Evolutionary conservation across 2,888 invertebrate genomes (phyloP).

Genomic region (Conistra vaccinii): DNA sequence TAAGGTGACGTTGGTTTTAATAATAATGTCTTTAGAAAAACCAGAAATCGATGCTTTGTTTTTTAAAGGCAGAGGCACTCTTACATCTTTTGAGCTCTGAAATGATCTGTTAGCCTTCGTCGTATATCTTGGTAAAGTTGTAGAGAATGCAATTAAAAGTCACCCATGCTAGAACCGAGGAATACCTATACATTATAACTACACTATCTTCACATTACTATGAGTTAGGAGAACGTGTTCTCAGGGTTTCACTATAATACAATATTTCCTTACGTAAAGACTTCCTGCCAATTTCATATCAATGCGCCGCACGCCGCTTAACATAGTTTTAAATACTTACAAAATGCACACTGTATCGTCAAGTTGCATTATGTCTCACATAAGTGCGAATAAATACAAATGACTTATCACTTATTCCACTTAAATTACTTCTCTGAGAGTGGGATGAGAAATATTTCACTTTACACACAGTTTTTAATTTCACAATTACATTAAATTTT

Average conservation of each 20-base stretch:
- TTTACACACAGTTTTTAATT: slow-evolving; percentile 26
- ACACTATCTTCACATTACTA: neutral
- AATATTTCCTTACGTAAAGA: slow-evolving; percentile 34
- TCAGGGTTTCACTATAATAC: slow-evolving; percentile 3
- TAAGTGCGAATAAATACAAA: slow-evolving; percentile 18
- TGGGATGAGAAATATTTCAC: slow-evolving; percentile 33
- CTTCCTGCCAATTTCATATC: slow-evolving; percentile 38
- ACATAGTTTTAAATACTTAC: slow-evolving; percentile 43
- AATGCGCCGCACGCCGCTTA: slow-evolving; percentile 9
- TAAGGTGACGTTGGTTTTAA: slow-evolving; percentile 9
- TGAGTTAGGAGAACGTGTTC: slow-evolving; percentile 2
- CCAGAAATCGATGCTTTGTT: neutral
- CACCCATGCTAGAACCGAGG: neutral
- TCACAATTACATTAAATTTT: slow-evolving; percentile 8
- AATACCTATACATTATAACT: neutral
- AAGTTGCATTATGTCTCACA: slow-evolving; percentile 35
- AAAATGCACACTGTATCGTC: slow-evolving; percentile 30
- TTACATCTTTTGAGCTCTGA: neutral
- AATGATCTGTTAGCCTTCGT: neutral
- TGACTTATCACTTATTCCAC: slow-evolving; percentile 31
- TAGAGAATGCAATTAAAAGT: neutral
- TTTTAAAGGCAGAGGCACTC: neutral
- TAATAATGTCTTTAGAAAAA: neutral
- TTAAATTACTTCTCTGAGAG: slow-evolving; percentile 34
- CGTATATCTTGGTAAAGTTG: neutral